These are phyloP conservation scores for Nymphalis c-album DNA, from an alignment of 2,888 invertebrate species.

Conservation along the genomic window DNA sequence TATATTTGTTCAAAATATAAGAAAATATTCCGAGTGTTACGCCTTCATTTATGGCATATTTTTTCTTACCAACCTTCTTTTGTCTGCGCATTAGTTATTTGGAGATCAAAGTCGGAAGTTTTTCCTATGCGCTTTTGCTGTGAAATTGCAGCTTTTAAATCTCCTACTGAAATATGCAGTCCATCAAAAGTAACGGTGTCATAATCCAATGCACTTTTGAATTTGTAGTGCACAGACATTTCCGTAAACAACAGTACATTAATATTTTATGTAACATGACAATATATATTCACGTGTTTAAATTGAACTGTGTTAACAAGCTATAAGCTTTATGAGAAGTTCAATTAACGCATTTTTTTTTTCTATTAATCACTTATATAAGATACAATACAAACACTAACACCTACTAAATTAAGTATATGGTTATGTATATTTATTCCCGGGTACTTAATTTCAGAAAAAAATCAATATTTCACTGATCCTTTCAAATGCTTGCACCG, in stretches of 20 bases:
- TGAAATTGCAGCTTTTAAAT: conserved; percentile 96
- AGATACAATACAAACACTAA: neutral
- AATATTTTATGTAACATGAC: conserved; percentile 55
- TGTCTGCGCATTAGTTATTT: conserved; percentile 98
- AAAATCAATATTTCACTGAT: conserved; percentile 20
- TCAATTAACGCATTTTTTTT: conserved; percentile 1
- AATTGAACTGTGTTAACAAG: conserved; percentile 12
- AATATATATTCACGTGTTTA: conserved; percentile 40
- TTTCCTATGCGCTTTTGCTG: conserved; percentile 97
- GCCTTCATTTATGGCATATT: neutral
- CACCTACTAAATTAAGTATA: neutral
- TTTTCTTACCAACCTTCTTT: conserved; percentile 88
- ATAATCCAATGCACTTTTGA: conserved; percentile 97
- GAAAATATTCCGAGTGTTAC: no score
- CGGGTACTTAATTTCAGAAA: conserved; percentile 7
- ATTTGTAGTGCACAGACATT: conserved; percentile 99
- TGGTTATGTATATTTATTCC: neutral
- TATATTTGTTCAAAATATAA: no score
- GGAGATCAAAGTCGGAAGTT: conserved; percentile 96
- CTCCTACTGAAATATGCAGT: conserved; percentile 96
- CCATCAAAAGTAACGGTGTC: conserved; percentile 99
- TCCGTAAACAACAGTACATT: conserved; percentile 49
- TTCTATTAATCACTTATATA: conserved; percentile 5
- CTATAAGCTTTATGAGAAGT: conserved; percentile 5
- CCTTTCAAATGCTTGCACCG: conserved; percentile 22